Base-by-base conservation (phyloP, 2,797 vertebrate species). In the Gymnodraco acuticeps region DNA sequence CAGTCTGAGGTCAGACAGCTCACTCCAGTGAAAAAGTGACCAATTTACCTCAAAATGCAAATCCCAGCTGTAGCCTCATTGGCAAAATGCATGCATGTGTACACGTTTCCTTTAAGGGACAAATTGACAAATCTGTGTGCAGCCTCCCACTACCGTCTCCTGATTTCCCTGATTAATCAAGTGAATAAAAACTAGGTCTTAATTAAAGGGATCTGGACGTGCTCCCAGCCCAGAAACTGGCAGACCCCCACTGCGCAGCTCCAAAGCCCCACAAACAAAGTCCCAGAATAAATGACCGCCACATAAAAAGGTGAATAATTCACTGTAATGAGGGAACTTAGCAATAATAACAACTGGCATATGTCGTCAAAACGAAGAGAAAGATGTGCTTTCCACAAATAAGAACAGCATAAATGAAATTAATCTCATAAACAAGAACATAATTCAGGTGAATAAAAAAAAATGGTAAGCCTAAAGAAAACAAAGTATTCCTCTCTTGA, bases 111-210 rank as follows among this genome's bases (percentile, higher is more conserved):
- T 93, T 92, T 86, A 89, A 92, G 88, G 89, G 91, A 93, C 90
- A 93, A 93, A 89, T 83, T 94, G 93, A 95, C 89, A 92, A 94
- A 95, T 94, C 86, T 92, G 81, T 82, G 88, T 83, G 89, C 89
- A 88, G 87, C 94, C 92, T 94, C 94, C 93, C 89, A 89, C 92
- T 72, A 85, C 92, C 76, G 52, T 90, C 88, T 86, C 86, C 88
- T 89, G 93, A 94, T 94, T 92, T 92, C 89, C 90, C 93, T 93
- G 92, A 95, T 95, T 94, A 95, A 95, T 95, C 93, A 94, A 90
- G 77, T 89, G 86, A 90, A 91, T 90, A 91, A 93, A 94, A 94
- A 93, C 84, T 90, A 88, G 89, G 89, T 91, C 93, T 92, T 94
- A 94, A 95, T 95, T 95, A 94, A 95, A 91, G 87, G 27, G 82